Evolutionary conservation across 2,113 vertebrate genomes (phyloP).

Genomic region (Neogobius melanostomus): DNA sequence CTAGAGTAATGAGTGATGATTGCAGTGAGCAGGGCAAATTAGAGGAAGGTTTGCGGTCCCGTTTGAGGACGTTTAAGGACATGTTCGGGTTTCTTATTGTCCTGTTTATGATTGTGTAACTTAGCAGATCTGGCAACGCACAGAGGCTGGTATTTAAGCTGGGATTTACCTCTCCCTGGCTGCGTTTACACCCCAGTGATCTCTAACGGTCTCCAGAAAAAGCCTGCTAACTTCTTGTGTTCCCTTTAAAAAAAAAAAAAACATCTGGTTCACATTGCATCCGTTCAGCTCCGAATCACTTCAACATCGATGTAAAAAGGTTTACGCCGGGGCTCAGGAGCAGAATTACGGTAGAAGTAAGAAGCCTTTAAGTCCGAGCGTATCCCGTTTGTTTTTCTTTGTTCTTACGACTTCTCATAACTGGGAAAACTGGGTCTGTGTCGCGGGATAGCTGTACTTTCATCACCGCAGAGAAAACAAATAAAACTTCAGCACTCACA

Average conservation of each 20-base stretch:
- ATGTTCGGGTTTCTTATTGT: constrained; percentile 27
- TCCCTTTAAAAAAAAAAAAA: constrained; percentile 29
- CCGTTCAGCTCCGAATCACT: constrained; percentile 57
- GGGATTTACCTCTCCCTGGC: constrained; percentile 56
- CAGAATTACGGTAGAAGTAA: constrained; percentile 45
- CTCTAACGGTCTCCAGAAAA: constrained; percentile 53
- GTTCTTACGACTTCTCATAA: constrained; percentile 38
- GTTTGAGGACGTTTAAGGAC: constrained; percentile 42
- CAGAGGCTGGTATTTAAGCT: constrained; percentile 47
- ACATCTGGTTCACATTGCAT: constrained; percentile 65
- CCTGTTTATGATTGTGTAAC: constrained; percentile 49
- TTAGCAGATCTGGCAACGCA: constrained; percentile 33
- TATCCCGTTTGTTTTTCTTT: constrained; percentile 38
- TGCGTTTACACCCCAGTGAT: constrained; percentile 58
- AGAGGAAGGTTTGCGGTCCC: constrained; percentile 7
- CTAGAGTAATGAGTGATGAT: constrained; percentile 33
- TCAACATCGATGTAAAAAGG: constrained; percentile 59
- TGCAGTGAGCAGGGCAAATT: constrained; percentile 3
- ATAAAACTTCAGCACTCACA: constrained; percentile 25
- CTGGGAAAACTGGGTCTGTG: constrained; percentile 24
- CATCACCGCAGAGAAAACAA: constrained; percentile 38
- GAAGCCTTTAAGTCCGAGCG: constrained; percentile 40
- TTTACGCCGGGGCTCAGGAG: constrained; percentile 52
- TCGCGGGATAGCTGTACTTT: constrained; percentile 28
- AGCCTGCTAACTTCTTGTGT: constrained; percentile 36